Evolutionary conservation across 1,140 invertebrate species (phyloP).

Genomic region (Stenopsyche tienmushanensis): DNA sequence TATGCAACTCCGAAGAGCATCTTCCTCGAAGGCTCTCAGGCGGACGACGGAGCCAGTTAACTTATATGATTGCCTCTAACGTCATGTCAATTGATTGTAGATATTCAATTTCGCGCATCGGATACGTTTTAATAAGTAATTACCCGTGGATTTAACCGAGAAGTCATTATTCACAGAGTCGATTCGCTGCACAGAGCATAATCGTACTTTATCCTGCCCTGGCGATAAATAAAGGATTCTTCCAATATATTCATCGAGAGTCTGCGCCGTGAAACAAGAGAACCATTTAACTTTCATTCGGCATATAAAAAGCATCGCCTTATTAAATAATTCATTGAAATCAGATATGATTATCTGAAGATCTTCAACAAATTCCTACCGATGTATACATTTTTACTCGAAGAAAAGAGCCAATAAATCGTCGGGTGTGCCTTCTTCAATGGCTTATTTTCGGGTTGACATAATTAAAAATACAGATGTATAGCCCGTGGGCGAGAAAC

Average conservation of each 20-base stretch:
- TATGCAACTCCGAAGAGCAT: too few relatives aligned
- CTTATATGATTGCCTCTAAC: conserved; percentile 32
- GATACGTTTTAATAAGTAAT: conserved; percentile 42
- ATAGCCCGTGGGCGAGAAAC: background rate
- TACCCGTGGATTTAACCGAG: conserved; percentile 39
- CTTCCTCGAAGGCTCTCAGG: conserved; percentile 25
- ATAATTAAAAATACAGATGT: too few relatives aligned
- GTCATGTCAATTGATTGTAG: conserved; percentile 39
- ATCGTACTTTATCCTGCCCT: conserved; percentile 32
- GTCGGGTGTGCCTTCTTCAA: too few relatives aligned
- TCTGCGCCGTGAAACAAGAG: conserved; percentile 17
- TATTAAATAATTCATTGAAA: too few relatives aligned
- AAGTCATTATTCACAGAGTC: conserved; percentile 35
- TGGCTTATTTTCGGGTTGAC: too few relatives aligned
- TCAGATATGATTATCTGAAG: too few relatives aligned
- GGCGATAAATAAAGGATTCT: conserved; percentile 31
- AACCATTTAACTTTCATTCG: conserved; percentile 4
- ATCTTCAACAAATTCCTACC: too few relatives aligned
- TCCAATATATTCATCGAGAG: conserved; percentile 15
- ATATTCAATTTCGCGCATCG: conserved; percentile 43
- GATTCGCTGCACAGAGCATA: conserved; percentile 27
- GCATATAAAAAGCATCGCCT: too few relatives aligned
- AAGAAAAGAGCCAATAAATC: too few relatives aligned
- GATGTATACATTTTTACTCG: too few relatives aligned
- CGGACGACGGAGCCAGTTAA: conserved; percentile 20